Evolutionary conservation across 2,888 invertebrate species (phyloP), one percentile per base, ranked within the genome.

Genomic region (Chydorus sphaericus): DNA sequence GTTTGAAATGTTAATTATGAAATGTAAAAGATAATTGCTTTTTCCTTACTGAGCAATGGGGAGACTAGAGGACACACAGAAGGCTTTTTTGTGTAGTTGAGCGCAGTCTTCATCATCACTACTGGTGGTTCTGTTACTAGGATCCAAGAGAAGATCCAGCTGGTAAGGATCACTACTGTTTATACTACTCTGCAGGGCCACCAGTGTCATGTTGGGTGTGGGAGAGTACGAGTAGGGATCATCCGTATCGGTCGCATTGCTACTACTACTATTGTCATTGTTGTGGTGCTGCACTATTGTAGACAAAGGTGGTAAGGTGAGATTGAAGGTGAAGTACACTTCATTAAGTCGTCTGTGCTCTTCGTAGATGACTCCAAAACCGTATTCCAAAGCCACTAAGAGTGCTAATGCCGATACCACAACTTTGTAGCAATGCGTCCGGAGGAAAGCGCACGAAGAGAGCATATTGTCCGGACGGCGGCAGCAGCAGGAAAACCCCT

Each of bases 401-500:
- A 37, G 23, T 33, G 36, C 26, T 11, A 52, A 18, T 16, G 23
- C 52, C 37, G 52, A 36, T 4, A 52, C 18, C n/a, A 20, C 36
- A 18, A 52, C 36, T 36, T 52, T 52, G 52, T 52, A 52, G 52
- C 52, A 52, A 26, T 52, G 36, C 11, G 36, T 36, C 16, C 50
- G 30, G 4, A 50, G 4, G n/a, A 50, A 50, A 28, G 20, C 44
- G 44, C 44, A 44, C 14, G 28, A 44, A n/a, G n/a, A n/a, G n/a
- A n/a, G n/a, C n/a, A n/a, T n/a, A n/a, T n/a, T n/a, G n/a, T n/a
- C n/a, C n/a, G n/a, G n/a, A n/a, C n/a, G n/a, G n/a, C n/a, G n/a
- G n/a, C n/a, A n/a, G n/a, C n/a, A n/a, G n/a, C n/a, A n/a, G n/a
- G n/a, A n/a, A n/a, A n/a, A n/a, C n/a, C n/a, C n/a, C n/a, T n/a